Conservation (phyloP, 2,113 vertebrate species). For the Barnardius zonarius region DNA sequence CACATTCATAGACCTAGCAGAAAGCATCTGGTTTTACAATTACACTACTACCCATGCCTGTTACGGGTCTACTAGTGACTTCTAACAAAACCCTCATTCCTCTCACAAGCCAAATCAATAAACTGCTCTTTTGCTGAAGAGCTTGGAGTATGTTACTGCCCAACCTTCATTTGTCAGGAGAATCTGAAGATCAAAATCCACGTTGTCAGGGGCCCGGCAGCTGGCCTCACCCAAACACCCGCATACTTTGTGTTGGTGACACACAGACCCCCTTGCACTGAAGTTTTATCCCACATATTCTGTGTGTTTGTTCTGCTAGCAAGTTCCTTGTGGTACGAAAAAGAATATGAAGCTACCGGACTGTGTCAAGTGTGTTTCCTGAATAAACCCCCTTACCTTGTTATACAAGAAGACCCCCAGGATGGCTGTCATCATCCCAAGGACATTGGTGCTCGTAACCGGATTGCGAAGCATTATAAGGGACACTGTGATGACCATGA, state of each 20-base stretch:
- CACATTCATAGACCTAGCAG: neutral
- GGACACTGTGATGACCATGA: conserved; percentile 97
- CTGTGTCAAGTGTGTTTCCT: neutral
- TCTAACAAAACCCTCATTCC: neutral
- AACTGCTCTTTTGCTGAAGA: neutral
- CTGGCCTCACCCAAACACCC: neutral
- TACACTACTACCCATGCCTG: neutral
- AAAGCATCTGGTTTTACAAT: neutral
- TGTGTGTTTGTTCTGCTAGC: neutral
- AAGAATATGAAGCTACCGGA: neutral
- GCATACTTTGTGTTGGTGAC: fast-evolving
- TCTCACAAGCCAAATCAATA: neutral
- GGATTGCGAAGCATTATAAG: conserved; percentile 95
- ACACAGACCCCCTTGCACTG: fast-evolving
- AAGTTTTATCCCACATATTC: fast-evolving
- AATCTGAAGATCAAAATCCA: neutral
- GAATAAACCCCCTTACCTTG: conserved; percentile 76
- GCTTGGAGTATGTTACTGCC: neutral
- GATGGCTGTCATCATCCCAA: conserved; percentile 97
- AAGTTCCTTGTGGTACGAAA: neutral
- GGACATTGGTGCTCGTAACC: conserved; percentile 86
- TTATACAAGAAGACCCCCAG: conserved; percentile 96
- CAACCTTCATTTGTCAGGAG: neutral
- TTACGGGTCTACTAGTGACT: neutral
- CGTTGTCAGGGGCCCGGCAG: neutral